These are phyloP conservation scores for Eremophila alpestris DNA, from an alignment of 2,797 vertebrate genomes.

Conservation along the genomic window DNA sequence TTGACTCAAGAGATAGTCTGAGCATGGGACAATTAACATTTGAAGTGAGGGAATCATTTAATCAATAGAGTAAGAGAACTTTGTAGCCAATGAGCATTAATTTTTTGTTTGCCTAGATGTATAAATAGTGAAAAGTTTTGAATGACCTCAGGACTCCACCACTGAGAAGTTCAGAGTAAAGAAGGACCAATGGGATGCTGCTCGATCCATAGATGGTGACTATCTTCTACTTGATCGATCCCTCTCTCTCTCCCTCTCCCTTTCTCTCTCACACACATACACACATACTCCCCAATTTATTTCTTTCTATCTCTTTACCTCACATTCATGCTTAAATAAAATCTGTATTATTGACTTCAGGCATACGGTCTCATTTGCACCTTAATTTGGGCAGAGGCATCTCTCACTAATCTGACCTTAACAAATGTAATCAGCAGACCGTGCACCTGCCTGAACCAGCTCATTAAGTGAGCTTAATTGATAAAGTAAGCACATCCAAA, in stretches of 20 bases:
- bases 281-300: fast-evolving
- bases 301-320: not conserved
- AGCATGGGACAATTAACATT: no score
- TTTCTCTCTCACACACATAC: not conserved
- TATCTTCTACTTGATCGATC: not conserved
- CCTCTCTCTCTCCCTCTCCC: not conserved
- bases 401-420: not conserved
- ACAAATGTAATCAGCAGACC: not conserved
- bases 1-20: not conserved
- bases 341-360: not conserved
- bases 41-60: not conserved
- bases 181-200: not conserved
- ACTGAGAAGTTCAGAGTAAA: not conserved
- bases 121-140: not conserved
- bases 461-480: not conserved
- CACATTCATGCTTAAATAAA: not conserved
- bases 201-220: not conserved
- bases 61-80: not conserved
- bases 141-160: fast-evolving
- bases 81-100: not conserved
- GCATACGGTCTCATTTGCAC: not conserved
- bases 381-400: not conserved
- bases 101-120: not conserved
- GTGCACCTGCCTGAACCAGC: not conserved
- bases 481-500: not conserved